These are phyloP conservation scores for Nematopogon swammerdamellus DNA, from an alignment of 2,888 invertebrate species.

Conservation along the genomic window DNA sequence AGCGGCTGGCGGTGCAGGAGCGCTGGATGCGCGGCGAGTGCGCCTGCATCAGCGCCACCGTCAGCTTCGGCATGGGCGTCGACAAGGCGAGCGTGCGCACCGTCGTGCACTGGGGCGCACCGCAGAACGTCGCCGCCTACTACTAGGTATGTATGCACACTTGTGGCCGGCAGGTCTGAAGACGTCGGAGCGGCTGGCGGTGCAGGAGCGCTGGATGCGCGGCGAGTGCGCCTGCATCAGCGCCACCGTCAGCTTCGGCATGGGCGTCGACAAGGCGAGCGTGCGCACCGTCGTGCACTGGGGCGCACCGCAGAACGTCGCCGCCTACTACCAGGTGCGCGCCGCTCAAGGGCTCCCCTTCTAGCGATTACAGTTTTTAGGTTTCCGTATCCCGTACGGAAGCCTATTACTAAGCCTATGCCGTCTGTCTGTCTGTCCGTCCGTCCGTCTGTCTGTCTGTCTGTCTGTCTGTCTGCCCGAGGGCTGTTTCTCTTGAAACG, in stretches of 20 bases:
- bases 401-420: no score
- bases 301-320: conserved; percentile 92
- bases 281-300: conserved; percentile 97
- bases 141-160: no score
- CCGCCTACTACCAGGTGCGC: conserved; percentile 87
- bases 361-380: no score
- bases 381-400: no score
- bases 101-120: conserved; percentile 95
- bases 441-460: no score
- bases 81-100: conserved; percentile 95
- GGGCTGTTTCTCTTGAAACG: no score
- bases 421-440: no score
- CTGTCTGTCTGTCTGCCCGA: no score
- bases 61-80: conserved; percentile 99
- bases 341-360: no score
- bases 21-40: conserved; percentile 89
- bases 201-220: conserved; percentile 90
- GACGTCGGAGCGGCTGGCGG: conserved; percentile 66
- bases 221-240: conserved; percentile 88
- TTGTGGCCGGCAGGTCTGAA: conserved; percentile 69
- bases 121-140: conserved; percentile 93
- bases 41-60: conserved; percentile 92
- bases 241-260: conserved; percentile 98
- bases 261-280: conserved; percentile 97
- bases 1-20: conserved; percentile 78